Base-by-base conservation (phyloP, 2,797 vertebrate species). In the Paratrypauchen microcephalus region DNA sequence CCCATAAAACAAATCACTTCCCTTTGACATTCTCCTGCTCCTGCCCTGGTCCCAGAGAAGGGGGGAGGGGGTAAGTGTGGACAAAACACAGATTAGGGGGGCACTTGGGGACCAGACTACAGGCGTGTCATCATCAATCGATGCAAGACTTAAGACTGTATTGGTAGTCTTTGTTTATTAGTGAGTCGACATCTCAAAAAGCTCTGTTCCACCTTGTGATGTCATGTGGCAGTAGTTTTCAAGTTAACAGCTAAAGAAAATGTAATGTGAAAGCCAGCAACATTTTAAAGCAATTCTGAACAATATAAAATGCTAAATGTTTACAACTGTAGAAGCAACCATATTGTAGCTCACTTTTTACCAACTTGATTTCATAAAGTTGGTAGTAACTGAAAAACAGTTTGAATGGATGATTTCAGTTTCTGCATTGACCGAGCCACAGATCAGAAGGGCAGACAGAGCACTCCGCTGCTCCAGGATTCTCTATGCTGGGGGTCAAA, bases 1-100 rank as follows among this genome's bases (percentile, higher is more conserved):
- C 86, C 91, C 86, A 89, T 91, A 92, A 92, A 92, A 91, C 86
- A 91, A 93, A 88, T 91, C 84, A 89, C 90, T 92, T 92, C 92
- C 92, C 89, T 87, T 88, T 88, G 89, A 91, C 91, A 86, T 86
- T 88, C 84, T 87, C 84, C 88, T 84, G 82, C 86, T 78, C 87
- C 76, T 81, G 84, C 81, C 62, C 81, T 64, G 72, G 82, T 90
- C 89, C 87, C 80, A 82, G 85, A 86, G 85, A 85, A 80, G 70
- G 71, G 77, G 76, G 85, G 86, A 80, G 86, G 81, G 81, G 88
- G 79, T 75, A 85, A 87, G 90, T 82, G 66, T 82, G 83, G 89
- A 92, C 88, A 91, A 93, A 93, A 91, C 88, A 84, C 87, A 92
- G 92, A 93, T 93, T 94, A 92, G 91, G 58, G 57, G 19, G 36